A percentile compares a stretch with the other conserved stretches of the same genome.
These are phyloP conservation scores for Sylvicapra grimmia DNA, from an alignment of 2,113 vertebrate genomes.

Conservation along the genomic window DNA sequence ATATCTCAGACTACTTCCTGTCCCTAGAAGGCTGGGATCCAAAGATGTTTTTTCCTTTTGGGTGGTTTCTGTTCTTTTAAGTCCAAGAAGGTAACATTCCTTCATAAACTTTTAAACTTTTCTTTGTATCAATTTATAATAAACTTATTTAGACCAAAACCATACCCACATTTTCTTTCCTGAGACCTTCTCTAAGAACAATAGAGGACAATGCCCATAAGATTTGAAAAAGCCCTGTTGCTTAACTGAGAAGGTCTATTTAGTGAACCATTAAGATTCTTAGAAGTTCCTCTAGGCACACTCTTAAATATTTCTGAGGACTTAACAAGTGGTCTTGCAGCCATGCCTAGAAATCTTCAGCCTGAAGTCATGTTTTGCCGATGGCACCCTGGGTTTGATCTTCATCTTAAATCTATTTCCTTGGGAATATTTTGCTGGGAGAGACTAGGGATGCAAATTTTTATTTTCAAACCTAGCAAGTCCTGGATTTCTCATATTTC, in stretches of 20 bases:
- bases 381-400: background rate
- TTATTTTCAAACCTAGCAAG: constrained; percentile 22
- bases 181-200: background rate
- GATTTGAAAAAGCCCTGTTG: background rate
- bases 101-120: background rate
- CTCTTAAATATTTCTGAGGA: background rate
- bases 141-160: background rate
- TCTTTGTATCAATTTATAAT: background rate
- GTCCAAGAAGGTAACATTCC: background rate
- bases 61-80: background rate
- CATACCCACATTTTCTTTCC: background rate
- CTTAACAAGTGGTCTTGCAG: background rate
- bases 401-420: background rate
- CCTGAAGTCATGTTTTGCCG: background rate
- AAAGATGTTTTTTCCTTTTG: background rate
- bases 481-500: background rate
- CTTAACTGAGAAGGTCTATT: background rate
- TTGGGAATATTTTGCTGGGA: background rate
- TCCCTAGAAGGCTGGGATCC: background rate
- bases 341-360: background rate
- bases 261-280: background rate
- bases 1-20: background rate
- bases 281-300: background rate
- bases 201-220: background rate
- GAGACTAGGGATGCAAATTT: background rate